Evolutionary conservation across 2,797 vertebrate species (phyloP), one percentile per base, ranked within the genome.

Genomic region (Ara ararauna): DNA sequence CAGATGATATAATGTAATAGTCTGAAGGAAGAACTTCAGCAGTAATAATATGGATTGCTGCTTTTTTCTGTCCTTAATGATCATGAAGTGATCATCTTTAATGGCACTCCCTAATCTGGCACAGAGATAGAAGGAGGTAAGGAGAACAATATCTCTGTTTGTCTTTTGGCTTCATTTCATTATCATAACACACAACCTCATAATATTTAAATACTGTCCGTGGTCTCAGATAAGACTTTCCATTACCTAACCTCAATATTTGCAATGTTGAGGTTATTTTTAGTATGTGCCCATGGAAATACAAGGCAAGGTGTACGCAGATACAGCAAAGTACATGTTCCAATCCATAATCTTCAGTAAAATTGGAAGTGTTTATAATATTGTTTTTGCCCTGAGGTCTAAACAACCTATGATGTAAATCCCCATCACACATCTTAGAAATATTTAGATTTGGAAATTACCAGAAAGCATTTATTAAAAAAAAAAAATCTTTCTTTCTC

Each of bases 151-250:
- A 74, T 44, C 23, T 81, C 42, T 94, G 51, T 70, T 85, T 90
- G 75, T 38, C 42, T 92, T 85, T 74, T 74, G 34, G 58, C 51
- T 94, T 92, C 24, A 66, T 82, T 67, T 78, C 53, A 56, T 90
- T 88, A 85, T 85, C 62, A 53, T 58, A 82, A 67, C 34, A 44
- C 58, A 78, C 30, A 78, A 48, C 58, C 22, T 85, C 75, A 74
- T 67, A 72, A 62, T 67, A 90, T 87, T 92, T 90, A 92, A 92
- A 87, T 74, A 85, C 44, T 67, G 47, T 58, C 62, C 1, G 0
- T 82, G 85, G 84, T 42, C 58, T 66, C 67, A 88, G 90, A 94
- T 90, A 95, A 94, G 87, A 62, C 19, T 78, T 82, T 66, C 23
- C 47, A 62, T 95, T 78, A 90, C 24, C 61, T 92, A 81, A 45